phyloP scores from a whole-genome alignment of 2,888 invertebrate species.

The Drosophila multiciliata region DNA sequence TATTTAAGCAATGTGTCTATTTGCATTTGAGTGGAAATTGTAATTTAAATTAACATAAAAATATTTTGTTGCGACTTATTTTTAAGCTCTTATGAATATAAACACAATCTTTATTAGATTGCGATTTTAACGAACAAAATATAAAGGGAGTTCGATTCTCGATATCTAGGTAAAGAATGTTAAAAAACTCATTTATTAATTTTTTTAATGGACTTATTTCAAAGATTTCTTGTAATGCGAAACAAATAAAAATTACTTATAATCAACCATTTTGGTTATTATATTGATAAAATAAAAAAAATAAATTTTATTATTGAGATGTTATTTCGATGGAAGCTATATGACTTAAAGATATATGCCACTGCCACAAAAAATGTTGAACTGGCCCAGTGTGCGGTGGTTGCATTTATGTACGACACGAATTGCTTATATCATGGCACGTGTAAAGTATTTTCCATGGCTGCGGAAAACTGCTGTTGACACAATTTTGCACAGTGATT shows the following conservation, averaged over 20 bases:
- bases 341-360: too few species aligned
- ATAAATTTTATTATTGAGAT: not conserved
- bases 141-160: too few species aligned
- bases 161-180: not conserved
- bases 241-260: not conserved
- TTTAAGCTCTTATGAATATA: not conserved
- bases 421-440: slow-evolving; percentile 35
- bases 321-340: too few species aligned
- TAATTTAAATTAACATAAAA: not conserved
- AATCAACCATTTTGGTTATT: not conserved
- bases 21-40: too few species aligned
- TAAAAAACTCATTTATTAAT: not conserved
- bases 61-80: not conserved
- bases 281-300: not conserved
- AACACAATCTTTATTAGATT: not conserved
- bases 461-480: slow-evolving; percentile 62
- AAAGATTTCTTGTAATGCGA: not conserved
- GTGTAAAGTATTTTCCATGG: slow-evolving; percentile 37
- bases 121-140: not conserved
- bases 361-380: not conserved
- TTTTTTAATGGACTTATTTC: not conserved
- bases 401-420: slow-evolving; percentile 10
- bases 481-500: slow-evolving; percentile 65
- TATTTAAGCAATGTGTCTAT: not conserved
- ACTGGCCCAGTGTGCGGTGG: not conserved